Base-by-base conservation (phyloP, 2,888 invertebrate genomes). In the Eueremaeus valkanovi region DNA sequence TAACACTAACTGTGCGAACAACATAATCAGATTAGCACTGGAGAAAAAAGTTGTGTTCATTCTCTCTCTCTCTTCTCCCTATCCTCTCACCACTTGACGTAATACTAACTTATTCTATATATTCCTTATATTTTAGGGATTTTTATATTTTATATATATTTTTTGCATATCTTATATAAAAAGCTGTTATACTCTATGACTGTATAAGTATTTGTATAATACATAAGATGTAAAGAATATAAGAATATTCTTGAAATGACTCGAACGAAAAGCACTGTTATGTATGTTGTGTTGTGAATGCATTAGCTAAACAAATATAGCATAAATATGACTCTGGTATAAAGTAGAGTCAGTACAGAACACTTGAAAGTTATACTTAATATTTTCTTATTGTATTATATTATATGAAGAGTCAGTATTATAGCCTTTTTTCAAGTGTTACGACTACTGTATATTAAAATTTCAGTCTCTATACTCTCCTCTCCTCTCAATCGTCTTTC, bases 381-480 rank as follows among this genome's bases (percentile, higher is more conserved):
- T 58, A 45, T 45, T 45, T 31, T 55, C 31, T 58, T 58, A 58
- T 58, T 58, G 58, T 58, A 58, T 58, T 58, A 58, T 29, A 58
- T 58, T 21, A 31, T 58, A 58, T 3, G 24, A 58, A 58, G 29
- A 31, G 58, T 55, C 21, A 6, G n/a, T n/a, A 49, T 21, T 29
- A 58, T 58, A 13, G 29, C 29, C 2, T 58, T n/a, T n/a, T 29
- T 58, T 21, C 58, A 58, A 58, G 58, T 58, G 58, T 58, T 58
- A 31, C 24, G 36, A 36, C 36, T 49, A 49, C 21, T 13, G 70
- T 70, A 27, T 70, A 70, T 70, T 70, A 70, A 70, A 70, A 70
- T 70, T 70, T 27, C 21, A 70, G 70, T 42, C 70, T 18, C 70
- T 70, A n/a, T n/a, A n/a, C n/a, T n/a, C n/a, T n/a, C n/a, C n/a